Conservation (phyloP, 2,797 vertebrate genomes). For the Sebastes melanostomus region DNA sequence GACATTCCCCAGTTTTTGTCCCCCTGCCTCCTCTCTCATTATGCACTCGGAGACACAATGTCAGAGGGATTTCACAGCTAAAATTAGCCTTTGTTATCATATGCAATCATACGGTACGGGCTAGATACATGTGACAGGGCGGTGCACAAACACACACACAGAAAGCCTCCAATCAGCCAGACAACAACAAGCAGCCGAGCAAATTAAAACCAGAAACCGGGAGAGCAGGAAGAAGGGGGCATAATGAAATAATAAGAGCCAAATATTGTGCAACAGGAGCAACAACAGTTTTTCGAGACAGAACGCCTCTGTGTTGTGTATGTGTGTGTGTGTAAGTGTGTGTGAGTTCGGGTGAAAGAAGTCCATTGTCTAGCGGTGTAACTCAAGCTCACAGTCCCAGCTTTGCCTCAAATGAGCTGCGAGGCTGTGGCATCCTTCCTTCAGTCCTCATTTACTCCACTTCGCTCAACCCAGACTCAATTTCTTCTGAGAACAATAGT, state of each 20-base stretch:
- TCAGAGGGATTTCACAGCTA: slow-evolving; percentile 54
- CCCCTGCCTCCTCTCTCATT: slow-evolving; percentile 39
- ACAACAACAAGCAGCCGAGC: slow-evolving; percentile 43
- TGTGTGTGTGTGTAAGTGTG: slow-evolving; percentile 20
- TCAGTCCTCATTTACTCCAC: not conserved
- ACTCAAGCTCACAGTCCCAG: slow-evolving; percentile 60
- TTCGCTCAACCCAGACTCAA: not conserved
- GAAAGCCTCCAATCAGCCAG: slow-evolving; percentile 22
- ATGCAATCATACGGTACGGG: slow-evolving; percentile 33
- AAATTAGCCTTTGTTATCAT: slow-evolving; percentile 59
- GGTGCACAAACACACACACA: not conserved
- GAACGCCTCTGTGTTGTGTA: slow-evolving; percentile 43
- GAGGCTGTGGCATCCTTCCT: slow-evolving; percentile 47
- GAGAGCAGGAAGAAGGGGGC: slow-evolving; percentile 32
- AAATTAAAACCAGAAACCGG: slow-evolving; percentile 50
- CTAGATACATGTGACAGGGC: slow-evolving; percentile 27
- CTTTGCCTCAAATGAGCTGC: slow-evolving; percentile 47
- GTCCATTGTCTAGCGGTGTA: slow-evolving; percentile 70
- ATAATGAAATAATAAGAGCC: slow-evolving; percentile 68
- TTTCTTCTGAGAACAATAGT: not conserved
- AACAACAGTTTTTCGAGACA: slow-evolving; percentile 62
- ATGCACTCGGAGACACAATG: slow-evolving; percentile 31
- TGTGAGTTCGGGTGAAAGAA: slow-evolving; percentile 60
- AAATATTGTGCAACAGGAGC: slow-evolving; percentile 73
- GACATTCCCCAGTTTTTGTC: slow-evolving; percentile 40